These are phyloP conservation scores for Ceraclea dissimilis DNA, from an alignment of 2,888 invertebrate genomes.

Conservation along the genomic window DNA sequence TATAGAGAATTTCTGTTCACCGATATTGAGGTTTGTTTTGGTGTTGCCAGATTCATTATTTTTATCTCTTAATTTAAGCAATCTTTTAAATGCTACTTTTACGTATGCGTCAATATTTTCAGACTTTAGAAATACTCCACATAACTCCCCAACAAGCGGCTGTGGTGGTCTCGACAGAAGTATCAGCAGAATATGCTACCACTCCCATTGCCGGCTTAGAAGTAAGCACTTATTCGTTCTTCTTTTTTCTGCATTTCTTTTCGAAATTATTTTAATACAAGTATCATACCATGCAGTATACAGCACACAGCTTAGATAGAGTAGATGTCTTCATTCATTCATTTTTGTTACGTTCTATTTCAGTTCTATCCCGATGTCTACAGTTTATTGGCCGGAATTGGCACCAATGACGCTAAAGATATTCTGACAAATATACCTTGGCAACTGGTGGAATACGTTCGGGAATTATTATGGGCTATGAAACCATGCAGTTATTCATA, in stretches of 20 bases:
- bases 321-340: too few relatives aligned
- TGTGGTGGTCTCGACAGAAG: slow-evolving; percentile 68
- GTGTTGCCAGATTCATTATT: too few relatives aligned
- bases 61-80: background rate
- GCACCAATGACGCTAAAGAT: slow-evolving; percentile 52
- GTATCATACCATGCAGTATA: too few relatives aligned
- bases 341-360: slow-evolving; percentile 26
- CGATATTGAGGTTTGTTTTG: slow-evolving; percentile 14
- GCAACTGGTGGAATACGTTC: slow-evolving; percentile 53
- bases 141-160: slow-evolving; percentile 63
- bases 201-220: slow-evolving; percentile 34
- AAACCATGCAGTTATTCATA: slow-evolving; percentile 59
- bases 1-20: slow-evolving; percentile 46
- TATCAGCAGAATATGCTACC: slow-evolving; percentile 59
- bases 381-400: slow-evolving; percentile 58
- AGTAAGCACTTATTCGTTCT: slow-evolving; percentile 1
- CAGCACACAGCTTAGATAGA: too few relatives aligned
- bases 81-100: too few relatives aligned
- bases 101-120: slow-evolving; percentile 23
- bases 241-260: background rate
- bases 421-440: slow-evolving; percentile 49
- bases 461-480: slow-evolving; percentile 51
- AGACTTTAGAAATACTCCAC: slow-evolving; percentile 39
- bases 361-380: slow-evolving; percentile 71
- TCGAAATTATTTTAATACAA: background rate